Conservation (phyloP, 1,140 invertebrate species). For the Drosophila willistoni region DNA sequence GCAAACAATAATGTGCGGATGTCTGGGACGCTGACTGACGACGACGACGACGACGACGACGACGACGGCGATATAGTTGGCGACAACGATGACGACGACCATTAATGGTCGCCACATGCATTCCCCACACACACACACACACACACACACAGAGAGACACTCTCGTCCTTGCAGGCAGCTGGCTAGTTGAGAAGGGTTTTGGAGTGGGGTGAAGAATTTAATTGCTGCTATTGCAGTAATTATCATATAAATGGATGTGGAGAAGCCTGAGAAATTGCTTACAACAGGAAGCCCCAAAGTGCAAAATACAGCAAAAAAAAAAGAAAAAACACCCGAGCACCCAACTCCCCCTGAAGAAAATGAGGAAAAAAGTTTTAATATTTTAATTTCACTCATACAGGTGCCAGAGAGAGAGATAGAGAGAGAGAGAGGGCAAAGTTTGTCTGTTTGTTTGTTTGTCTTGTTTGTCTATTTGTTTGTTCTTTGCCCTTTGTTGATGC, state of each 20-base stretch:
- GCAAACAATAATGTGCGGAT: constrained; percentile 15
- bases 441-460: constrained; percentile 51
- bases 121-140: not conserved
- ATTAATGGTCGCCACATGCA: constrained; percentile 3
- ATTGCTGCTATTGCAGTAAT: constrained; percentile 62
- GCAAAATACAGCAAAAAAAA: constrained; percentile 1
- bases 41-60: not conserved
- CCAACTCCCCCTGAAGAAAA: no score
- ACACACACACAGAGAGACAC: no score
- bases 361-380: constrained; percentile 57
- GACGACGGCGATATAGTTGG: not conserved
- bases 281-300: constrained; percentile 2
- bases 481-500: constrained; percentile 38
- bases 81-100: not conserved
- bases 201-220: constrained; percentile 24
- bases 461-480: constrained; percentile 41
- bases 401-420: constrained; percentile 6
- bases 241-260: constrained; percentile 62
- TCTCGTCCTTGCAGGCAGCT: not conserved
- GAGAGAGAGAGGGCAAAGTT: not conserved
- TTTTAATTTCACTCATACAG: constrained; percentile 40
- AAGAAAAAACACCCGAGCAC: no score
- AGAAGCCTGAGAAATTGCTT: constrained; percentile 13
- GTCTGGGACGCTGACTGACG: constrained; percentile 34
- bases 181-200: not conserved